Evolutionary conservation across 2,888 invertebrate genomes (phyloP), one percentile per base, ranked within the genome.

Genomic region (Eilema griseolum): DNA sequence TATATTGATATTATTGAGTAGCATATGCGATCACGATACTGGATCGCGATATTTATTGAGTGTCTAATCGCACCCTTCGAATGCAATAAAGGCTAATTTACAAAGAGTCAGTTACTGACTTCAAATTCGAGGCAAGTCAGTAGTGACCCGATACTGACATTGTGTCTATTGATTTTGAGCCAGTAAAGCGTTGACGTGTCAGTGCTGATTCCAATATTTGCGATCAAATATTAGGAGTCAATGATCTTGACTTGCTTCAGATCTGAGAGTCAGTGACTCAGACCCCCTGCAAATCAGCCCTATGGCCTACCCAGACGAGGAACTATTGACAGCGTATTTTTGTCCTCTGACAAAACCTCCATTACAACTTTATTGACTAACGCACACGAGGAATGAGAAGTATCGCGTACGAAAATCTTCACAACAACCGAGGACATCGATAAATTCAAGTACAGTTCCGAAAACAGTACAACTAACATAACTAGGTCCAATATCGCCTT

Each of bases 61-160:
- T 41, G 16, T 41, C 41, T 41, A 41, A 41, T 41, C 41, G 41
- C 41, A 16, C 41, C 41, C 41, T 46, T 46, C 20, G 46, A 46
- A 46, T 46, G n/a, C 41, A 41, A 41, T 41, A 16, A 41, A 16
- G 16, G 41, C n/a, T n/a, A n/a, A 52, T 52, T 52, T 52, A n/a
- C 46, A 20, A n/a, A 52, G n/a, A 52, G n/a, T 52, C 52, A n/a
- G n/a, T 52, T 52, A n/a, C n/a, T n/a, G 52, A 52, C n/a, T 41
- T 41, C 52, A n/a, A 52, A 52, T 52, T 52, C n/a, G n/a, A 52
- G 52, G n/a, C 52, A 52, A 52, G 52, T 37, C 33, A 37, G 41
- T 16, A 16, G 41, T 16, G 41, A 41, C 41, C n/a, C 10, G n/a
- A 52, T n/a, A n/a, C 52, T n/a, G n/a, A 20, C 52, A n/a, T 52